These are phyloP conservation scores for Martes martes DNA, from an alignment of 2,113 vertebrate genomes.

Conservation along the genomic window DNA sequence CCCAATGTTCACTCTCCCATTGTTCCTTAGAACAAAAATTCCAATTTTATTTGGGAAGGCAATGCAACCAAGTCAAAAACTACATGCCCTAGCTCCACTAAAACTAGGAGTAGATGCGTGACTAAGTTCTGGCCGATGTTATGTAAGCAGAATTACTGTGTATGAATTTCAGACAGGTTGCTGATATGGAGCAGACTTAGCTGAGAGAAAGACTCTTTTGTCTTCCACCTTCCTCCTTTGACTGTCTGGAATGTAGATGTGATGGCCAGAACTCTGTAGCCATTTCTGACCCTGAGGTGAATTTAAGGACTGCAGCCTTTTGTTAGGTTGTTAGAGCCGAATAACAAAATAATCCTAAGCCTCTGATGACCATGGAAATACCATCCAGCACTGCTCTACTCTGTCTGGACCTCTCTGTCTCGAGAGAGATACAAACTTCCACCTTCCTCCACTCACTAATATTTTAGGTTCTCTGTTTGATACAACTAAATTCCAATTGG, in stretches of 20 bases:
- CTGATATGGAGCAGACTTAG: neutral
- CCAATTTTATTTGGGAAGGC: neutral
- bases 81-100: neutral
- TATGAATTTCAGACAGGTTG: neutral
- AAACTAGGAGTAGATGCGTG: neutral
- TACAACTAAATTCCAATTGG: neutral
- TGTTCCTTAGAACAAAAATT: neutral
- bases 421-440: neutral
- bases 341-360: neutral
- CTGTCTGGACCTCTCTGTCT: neutral
- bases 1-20: neutral
- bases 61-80: neutral
- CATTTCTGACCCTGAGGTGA: neutral
- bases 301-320: neutral
- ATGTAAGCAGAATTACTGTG: neutral
- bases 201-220: neutral
- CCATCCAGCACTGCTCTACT: neutral
- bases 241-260: neutral
- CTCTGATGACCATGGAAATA: neutral
- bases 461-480: neutral
- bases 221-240: neutral
- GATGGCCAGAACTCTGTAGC: neutral
- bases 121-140: neutral
- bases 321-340: neutral
- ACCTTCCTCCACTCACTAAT: neutral